These are phyloP conservation scores for Peribatodes rhomboidaria DNA, from an alignment of 2,888 invertebrate genomes.

Conservation along the genomic window DNA sequence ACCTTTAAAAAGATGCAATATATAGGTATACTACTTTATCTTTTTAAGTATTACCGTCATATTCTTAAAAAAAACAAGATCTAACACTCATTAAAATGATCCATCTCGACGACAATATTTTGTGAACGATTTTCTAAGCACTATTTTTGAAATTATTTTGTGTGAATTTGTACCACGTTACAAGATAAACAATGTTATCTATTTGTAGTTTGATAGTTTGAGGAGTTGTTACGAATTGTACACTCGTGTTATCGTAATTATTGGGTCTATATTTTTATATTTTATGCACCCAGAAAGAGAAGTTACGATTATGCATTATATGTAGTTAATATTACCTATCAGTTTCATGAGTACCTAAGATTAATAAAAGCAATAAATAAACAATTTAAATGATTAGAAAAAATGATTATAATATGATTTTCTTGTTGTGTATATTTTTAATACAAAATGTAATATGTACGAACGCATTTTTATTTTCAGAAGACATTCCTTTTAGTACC, in stretches of 20 bases:
- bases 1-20: too few relatives aligned
- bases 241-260: conserved; percentile 44
- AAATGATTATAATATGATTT: conserved; percentile 52
- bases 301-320: too few relatives aligned
- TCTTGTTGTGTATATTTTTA: conserved; percentile 76
- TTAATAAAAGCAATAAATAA: conserved; percentile 66
- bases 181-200: conserved; percentile 30
- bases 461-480: conserved; percentile 9
- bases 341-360: conserved; percentile 4
- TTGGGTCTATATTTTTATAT: conserved; percentile 37
- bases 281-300: conserved; percentile 42
- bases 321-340: background rate
- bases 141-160: conserved; percentile 65
- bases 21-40: too few relatives aligned
- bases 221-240: conserved; percentile 34
- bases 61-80: background rate
- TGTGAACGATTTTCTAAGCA: conserved; percentile 66
- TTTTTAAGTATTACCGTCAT: too few relatives aligned
- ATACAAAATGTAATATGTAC: conserved; percentile 64
- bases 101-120: conserved; percentile 72
- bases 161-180: conserved; percentile 42
- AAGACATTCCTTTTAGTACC: background rate
- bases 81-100: conserved; percentile 32
- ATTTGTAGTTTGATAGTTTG: conserved; percentile 28
- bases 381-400: conserved; percentile 52